Conservation (phyloP, 2,113 vertebrate species). For the Catharus minimus region DNA sequence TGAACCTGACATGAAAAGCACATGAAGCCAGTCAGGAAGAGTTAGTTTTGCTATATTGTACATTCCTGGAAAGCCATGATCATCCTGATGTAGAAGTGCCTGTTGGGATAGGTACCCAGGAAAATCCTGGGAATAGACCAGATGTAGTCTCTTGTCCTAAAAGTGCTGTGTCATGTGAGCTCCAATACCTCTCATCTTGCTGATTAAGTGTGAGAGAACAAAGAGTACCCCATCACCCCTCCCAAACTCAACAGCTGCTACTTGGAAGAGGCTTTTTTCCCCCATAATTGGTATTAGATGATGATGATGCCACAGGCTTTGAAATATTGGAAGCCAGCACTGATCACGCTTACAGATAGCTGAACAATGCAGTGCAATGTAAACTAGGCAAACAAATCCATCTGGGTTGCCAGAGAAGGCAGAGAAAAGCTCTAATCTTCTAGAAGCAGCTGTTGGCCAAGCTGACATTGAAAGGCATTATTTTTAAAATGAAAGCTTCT, state of each 20-base stretch:
- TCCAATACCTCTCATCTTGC: neutral
- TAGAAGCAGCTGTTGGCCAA: constrained; percentile 71
- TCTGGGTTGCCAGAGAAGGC: constrained; percentile 69
- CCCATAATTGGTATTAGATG: constrained; percentile 63
- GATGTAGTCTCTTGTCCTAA: neutral
- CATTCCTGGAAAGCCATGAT: neutral
- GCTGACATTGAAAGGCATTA: constrained; percentile 68
- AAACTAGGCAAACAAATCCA: constrained; percentile 70
- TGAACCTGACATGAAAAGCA: neutral
- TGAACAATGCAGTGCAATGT: constrained; percentile 68
- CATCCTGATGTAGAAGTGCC: neutral
- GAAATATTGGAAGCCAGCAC: constrained; percentile 65
- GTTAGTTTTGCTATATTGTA: neutral
- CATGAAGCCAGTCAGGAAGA: neutral
- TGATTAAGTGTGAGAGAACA: constrained; percentile 48
- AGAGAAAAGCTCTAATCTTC: constrained; percentile 72
- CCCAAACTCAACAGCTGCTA: constrained; percentile 66
- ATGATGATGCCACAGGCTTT: constrained; percentile 63
- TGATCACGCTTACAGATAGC: constrained; percentile 70
- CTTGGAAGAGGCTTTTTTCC: constrained; percentile 51
- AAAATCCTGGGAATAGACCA: neutral
- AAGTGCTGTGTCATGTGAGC: constrained; percentile 47
- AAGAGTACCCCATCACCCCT: constrained; percentile 36
- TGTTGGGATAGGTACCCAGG: neutral
- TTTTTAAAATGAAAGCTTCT: constrained; percentile 69